Evolutionary conservation across 2,113 vertebrate species (phyloP), one percentile per base, ranked within the genome.

Genomic region (Cardinalis cardinalis): DNA sequence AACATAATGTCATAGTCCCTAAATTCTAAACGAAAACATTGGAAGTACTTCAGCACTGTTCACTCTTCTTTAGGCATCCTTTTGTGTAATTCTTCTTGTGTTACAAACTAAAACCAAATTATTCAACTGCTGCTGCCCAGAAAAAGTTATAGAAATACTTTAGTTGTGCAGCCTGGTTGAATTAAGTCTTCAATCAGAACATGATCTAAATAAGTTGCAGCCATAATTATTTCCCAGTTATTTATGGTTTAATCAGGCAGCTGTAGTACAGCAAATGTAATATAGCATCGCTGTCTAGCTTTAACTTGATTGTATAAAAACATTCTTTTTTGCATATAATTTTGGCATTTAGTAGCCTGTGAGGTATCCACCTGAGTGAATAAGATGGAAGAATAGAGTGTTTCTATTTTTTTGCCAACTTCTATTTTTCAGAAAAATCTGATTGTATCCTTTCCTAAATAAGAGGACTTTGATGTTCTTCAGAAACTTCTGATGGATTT

Each of bases 401-500:
- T 95, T 94, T 90, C 93, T 95, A 44, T 93, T 91, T 92, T 87
- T 94, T 92, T 95, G 92, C 93, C 92, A 94, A 95, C 93, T 95
- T 95, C 90, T 95, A 95, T 95, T 94, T 96, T 95, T 88, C 93
- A 95, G 95, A 95, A 88, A 95, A 93, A 88, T 88, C 92, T 95
- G 92, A 96, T 93, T 95, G 92, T 96, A 91, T 95, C 88, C 92
- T 96, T 95, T 95, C 88, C 94, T 96, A 95, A 94, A 29, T 93
- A 88, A 94, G 89, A 92, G 94, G 94, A 95, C 92, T 94, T 91
- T 94, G 94, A 83, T 95, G 94, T 95, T 95, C 93, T 96, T 96
- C 94, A 91, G 86, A 94, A 95, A 92, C 94, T 72, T 94, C 88
- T 95, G 93, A 87, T 96, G 94, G 93, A 95, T 86, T 94, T 94